These are phyloP conservation scores for Eudasyphora cyanicolor DNA, from an alignment of 2,888 invertebrate species.

Conservation along the genomic window DNA sequence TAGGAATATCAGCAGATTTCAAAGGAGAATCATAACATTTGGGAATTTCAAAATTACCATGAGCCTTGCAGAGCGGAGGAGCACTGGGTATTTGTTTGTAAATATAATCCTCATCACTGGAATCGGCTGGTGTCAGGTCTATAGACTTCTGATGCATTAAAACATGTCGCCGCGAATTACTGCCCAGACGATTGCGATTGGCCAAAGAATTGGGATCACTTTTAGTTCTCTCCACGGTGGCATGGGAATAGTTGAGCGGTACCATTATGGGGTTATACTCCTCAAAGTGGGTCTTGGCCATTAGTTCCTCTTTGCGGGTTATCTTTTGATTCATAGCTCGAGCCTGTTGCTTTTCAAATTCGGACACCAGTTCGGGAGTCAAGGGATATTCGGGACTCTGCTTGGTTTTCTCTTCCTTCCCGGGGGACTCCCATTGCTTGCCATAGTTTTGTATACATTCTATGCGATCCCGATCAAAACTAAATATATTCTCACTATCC, in stretches of 20 bases:
- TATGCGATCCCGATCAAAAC: constrained; percentile 88
- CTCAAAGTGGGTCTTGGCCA: constrained; percentile 85
- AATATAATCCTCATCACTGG: constrained; percentile 90
- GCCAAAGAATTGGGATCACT: constrained; percentile 92
- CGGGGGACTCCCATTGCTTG: constrained; percentile 74
- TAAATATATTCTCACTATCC: constrained; percentile 86
- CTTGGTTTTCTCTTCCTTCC: constrained; percentile 82
- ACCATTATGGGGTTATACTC: constrained; percentile 87
- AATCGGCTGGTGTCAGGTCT: constrained; percentile 91
- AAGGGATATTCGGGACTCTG: constrained; percentile 82
- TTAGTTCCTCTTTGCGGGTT: constrained; percentile 84
- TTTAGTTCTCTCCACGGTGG: constrained; percentile 90
- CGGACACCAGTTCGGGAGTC: constrained; percentile 83
- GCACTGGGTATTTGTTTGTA: constrained; percentile 89
- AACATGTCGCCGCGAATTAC: constrained; percentile 88
- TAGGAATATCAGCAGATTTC: constrained; percentile 81
- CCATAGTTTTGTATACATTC: constrained; percentile 84
- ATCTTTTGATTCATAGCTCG: constrained; percentile 80
- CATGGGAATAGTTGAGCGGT: constrained; percentile 83
- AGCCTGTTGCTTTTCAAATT: constrained; percentile 82
- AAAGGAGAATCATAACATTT: constrained; percentile 80
- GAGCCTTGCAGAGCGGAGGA: constrained; percentile 86
- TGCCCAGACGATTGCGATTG: constrained; percentile 86
- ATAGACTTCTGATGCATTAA: constrained; percentile 93
- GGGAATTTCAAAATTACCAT: constrained; percentile 86